Percentiles rank a stretch among this genome's conserved stretches.
Evolutionary conservation across 2,888 invertebrate species (phyloP).

Genomic region (Galerucella nymphaeae): DNA sequence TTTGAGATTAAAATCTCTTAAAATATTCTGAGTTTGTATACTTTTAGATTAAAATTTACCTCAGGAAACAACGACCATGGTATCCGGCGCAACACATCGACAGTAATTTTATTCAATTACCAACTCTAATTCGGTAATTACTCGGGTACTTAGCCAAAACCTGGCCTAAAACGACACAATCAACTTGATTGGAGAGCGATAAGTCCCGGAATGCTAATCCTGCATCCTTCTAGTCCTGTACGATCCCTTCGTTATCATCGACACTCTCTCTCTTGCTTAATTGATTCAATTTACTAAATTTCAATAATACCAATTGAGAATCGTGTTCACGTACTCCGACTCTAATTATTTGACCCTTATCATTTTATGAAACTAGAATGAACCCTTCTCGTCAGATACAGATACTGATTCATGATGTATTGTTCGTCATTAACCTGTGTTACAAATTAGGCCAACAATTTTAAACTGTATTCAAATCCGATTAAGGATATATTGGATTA

Average conservation of each 20-base stretch:
- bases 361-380: conserved; percentile 32
- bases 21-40: not conserved
- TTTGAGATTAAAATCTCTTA: too few species aligned
- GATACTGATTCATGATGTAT: conserved; percentile 21
- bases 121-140: conserved; percentile 23
- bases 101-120: conserved; percentile 16
- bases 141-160: conserved; percentile 22
- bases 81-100: conserved; percentile 5
- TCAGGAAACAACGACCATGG: not conserved
- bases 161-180: conserved; percentile 31
- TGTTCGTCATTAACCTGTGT: conserved; percentile 9
- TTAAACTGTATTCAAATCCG: not conserved
- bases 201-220: conserved; percentile 27
- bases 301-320: conserved; percentile 39
- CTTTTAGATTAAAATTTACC: not conserved
- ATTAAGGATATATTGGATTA: not conserved
- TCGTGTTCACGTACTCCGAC: conserved; percentile 25
- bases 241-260: conserved; percentile 34
- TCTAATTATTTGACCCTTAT: conserved; percentile 29
- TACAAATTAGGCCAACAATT: not conserved
- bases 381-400: conserved; percentile 28
- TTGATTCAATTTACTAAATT: conserved; percentile 44
- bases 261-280: conserved; percentile 38
- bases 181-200: conserved; percentile 31
- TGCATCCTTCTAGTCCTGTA: conserved; percentile 20